Conservation (phyloP, 1,140 invertebrate species). For the Drosophila tani region DNA sequence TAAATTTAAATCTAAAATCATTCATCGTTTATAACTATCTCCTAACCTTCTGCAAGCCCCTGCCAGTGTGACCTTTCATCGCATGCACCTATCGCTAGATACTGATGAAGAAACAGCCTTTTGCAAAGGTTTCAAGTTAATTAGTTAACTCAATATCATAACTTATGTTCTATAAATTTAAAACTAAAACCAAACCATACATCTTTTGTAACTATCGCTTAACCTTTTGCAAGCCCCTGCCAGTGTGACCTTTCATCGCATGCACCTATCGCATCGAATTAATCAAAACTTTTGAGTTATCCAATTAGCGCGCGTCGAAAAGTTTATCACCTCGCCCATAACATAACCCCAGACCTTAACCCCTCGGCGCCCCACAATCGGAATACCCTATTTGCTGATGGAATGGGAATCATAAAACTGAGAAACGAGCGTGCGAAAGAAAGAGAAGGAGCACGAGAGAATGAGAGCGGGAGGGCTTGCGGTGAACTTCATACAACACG, state of each 20-base stretch:
- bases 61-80: conserved; percentile 32
- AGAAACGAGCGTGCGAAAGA: conserved; percentile 3
- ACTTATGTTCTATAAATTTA: too few species aligned
- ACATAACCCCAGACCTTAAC: conserved; percentile 38
- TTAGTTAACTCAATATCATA: too few species aligned
- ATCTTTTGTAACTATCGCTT: not conserved
- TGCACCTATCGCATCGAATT: conserved; percentile 38
- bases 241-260: conserved; percentile 38
- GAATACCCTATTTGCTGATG: conserved; percentile 25
- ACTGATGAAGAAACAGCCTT: too few species aligned
- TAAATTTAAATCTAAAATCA: too few species aligned
- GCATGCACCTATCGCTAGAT: conserved; percentile 21
- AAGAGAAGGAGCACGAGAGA: not conserved
- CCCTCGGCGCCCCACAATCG: conserved; percentile 8
- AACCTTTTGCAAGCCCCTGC: not conserved
- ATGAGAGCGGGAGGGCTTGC: conserved; percentile 18
- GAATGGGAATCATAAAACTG: conserved; percentile 47
- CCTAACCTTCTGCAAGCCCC: not conserved
- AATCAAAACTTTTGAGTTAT: conserved; percentile 55
- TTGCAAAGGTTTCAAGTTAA: too few species aligned
- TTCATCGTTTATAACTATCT: not conserved
- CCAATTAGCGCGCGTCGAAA: conserved; percentile 48
- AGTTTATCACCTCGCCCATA: conserved; percentile 48
- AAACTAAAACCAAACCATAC: not conserved
- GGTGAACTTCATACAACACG: conserved; percentile 43